A percentile compares a stretch with the other conserved stretches of the same genome.
Evolutionary conservation across 2,797 vertebrate genomes (phyloP).

Genomic region (Syngnathus acus): DNA sequence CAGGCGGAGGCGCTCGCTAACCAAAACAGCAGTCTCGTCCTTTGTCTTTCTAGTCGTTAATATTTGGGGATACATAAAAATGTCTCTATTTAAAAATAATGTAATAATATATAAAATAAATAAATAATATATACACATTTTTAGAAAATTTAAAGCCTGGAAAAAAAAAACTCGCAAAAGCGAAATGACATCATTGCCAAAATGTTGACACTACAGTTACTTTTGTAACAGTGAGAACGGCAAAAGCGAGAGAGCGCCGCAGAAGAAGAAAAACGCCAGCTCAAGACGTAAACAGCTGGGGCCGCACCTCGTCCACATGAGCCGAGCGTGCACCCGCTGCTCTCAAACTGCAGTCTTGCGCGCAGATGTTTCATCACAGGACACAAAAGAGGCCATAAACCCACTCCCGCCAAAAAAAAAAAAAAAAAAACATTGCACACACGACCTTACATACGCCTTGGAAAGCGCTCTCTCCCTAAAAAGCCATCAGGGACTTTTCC

Average conservation of each 20-base stretch:
- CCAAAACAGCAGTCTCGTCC: constrained; percentile 30
- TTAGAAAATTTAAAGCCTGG: too few species aligned
- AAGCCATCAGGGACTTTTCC: constrained; percentile 57
- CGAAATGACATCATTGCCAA: constrained; percentile 2
- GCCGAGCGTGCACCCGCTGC: constrained; percentile 43
- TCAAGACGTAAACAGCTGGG: constrained; percentile 53
- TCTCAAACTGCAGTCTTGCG: constrained; percentile 39
- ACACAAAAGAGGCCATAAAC: constrained; percentile 62
- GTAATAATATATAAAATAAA: too few species aligned
- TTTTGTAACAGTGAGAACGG: constrained; percentile 8
- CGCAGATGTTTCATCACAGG: constrained; percentile 66
- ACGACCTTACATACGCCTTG: constrained; percentile 58
- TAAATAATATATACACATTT: too few species aligned
- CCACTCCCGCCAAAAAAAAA: constrained; percentile 31
- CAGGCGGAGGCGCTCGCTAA: constrained; percentile 49
- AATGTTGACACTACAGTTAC: not conserved
- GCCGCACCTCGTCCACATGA: constrained; percentile 51
- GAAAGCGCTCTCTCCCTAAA: constrained; percentile 52
- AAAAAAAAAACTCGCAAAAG: too few species aligned
- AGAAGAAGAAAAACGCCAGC: constrained; percentile 35
- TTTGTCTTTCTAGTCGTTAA: constrained; percentile 23
- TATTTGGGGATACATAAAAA: too few species aligned
- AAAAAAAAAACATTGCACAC: constrained; percentile 54
- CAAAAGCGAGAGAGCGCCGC: constrained; percentile 31
- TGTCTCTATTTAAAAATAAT: too few species aligned